Evolutionary conservation across 2,113 vertebrate species (phyloP).

Genomic region (Arenaria interpres): DNA sequence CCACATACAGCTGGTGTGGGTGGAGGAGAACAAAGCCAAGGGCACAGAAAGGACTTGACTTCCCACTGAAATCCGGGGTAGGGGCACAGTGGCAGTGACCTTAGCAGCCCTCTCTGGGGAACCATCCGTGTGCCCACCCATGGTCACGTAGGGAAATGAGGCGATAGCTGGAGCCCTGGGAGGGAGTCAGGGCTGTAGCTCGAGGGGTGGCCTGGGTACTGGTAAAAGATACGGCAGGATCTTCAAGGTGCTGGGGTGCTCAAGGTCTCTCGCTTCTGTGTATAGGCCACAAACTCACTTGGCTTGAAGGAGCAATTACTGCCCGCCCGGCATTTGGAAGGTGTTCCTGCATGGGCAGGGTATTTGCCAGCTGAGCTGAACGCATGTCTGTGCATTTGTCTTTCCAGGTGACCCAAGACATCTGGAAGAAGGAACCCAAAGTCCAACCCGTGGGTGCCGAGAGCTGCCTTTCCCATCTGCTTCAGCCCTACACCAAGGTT

Average conservation of each 20-base stretch:
- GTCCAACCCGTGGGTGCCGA: not conserved
- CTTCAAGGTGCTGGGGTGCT: not conserved
- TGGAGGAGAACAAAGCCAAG: not conserved
- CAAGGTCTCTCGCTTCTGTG: not conserved
- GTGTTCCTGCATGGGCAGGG: not conserved
- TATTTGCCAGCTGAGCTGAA: not conserved
- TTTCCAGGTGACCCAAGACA: not conserved
- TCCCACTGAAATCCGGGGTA: not conserved
- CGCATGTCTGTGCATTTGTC: not conserved
- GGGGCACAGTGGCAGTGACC: accelerated
- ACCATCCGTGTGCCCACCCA: accelerated
- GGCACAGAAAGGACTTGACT: not conserved
- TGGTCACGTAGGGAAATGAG: not conserved
- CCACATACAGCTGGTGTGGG: accelerated
- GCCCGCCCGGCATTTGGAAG: accelerated
- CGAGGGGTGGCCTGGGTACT: not conserved
- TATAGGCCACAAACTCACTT: not conserved
- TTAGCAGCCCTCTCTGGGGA: not conserved
- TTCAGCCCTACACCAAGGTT: not conserved
- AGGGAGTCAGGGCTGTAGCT: not conserved
- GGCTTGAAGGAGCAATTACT: not conserved
- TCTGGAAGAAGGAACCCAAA: not conserved
- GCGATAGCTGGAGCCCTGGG: not conserved
- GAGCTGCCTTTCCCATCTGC: not conserved
- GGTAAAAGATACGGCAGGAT: not conserved